Evolutionary conservation across 1,140 invertebrate species (phyloP), one percentile per base, ranked within the genome.

Genomic region (Drosophila pseudoananassae): DNA sequence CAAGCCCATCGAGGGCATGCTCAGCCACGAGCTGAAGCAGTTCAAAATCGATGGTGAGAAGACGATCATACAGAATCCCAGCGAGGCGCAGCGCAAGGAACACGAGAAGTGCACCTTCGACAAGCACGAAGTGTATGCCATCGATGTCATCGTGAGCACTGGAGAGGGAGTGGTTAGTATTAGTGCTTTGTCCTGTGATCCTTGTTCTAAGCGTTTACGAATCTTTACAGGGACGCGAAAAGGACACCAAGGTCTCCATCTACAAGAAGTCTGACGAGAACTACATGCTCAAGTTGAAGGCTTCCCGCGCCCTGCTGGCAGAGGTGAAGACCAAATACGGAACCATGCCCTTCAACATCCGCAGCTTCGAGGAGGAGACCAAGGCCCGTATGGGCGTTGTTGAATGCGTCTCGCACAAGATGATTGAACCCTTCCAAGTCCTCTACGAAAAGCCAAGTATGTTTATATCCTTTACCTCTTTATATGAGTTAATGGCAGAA

Each of bases 261-360:
- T 99, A 97, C 93, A 99, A 99, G 93, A 99, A 99, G 94, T 99
- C 98, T 69, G 98, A 99, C 85, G 97, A 98, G 92, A 95, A 97
- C 58, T 99, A 99, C 93, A 97, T 97, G 92, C 93, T 99, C 55
- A 99, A 99, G 93, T 93, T 99, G 92, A 99, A 99, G 93, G 96
- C 98, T 46, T 99, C 98, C 12, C 95, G 98, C 85, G 96, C 95
- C 92, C 99, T 99, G 92, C 98, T 98, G 83, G 96, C 95, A 89
- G 98, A 99, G 94, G 95, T 97, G 23, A 96, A 97, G 82, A 97
- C 98, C 81, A 98, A 98, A 92, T 97, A 98, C 93, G 97, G 97
- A 51, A 95, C 95, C 64, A 99, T 99, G 98, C 96, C 97, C 9
- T 98, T 97, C 92, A 97, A 97, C 92, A 93, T 97, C 61, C 94